These are phyloP conservation scores for Serripes groenlandicus DNA, from an alignment of 2,888 invertebrate genomes.

Conservation along the genomic window DNA sequence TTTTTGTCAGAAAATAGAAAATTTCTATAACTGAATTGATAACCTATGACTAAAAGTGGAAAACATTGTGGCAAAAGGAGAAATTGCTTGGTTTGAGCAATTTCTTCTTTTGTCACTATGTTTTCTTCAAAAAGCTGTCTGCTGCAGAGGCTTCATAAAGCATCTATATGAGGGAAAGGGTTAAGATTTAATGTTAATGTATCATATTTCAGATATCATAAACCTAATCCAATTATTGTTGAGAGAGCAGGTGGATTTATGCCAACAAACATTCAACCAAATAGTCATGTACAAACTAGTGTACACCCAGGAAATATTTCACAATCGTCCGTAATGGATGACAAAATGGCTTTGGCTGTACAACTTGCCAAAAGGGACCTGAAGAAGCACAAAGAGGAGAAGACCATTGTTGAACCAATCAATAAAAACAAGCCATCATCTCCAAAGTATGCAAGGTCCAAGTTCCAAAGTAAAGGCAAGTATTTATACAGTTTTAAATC, in stretches of 20 bases:
- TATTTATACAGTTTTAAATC: too few relatives aligned
- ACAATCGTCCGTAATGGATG: slow-evolving; percentile 77
- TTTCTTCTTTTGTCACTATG: slow-evolving; percentile 1
- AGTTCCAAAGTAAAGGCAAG: slow-evolving; percentile 60
- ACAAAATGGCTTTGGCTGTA: slow-evolving; percentile 79
- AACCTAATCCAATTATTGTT: slow-evolving; percentile 70
- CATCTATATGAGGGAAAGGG: background rate
- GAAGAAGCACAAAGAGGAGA: slow-evolving; percentile 76
- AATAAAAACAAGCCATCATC: slow-evolving; percentile 62
- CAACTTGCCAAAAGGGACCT: slow-evolving; percentile 81
- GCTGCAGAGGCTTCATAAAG: background rate
- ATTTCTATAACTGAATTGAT: too few relatives aligned
- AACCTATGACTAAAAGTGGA: too few relatives aligned
- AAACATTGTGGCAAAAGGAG: slow-evolving; percentile 1
- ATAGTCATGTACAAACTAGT: background rate
- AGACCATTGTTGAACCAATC: slow-evolving; percentile 9
- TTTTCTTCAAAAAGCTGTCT: background rate
- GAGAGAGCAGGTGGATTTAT: slow-evolving; percentile 63
- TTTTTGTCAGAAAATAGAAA: too few relatives aligned
- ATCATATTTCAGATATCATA: slow-evolving; percentile 58
- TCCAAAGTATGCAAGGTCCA: slow-evolving; percentile 60
- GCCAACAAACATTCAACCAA: slow-evolving; percentile 12
- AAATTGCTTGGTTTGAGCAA: background rate
- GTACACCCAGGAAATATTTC: slow-evolving; percentile 59
- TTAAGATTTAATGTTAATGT: background rate